Evolutionary conservation across 2,888 invertebrate species (phyloP), one percentile per base, ranked within the genome.

Genomic region (Bombylius major): DNA sequence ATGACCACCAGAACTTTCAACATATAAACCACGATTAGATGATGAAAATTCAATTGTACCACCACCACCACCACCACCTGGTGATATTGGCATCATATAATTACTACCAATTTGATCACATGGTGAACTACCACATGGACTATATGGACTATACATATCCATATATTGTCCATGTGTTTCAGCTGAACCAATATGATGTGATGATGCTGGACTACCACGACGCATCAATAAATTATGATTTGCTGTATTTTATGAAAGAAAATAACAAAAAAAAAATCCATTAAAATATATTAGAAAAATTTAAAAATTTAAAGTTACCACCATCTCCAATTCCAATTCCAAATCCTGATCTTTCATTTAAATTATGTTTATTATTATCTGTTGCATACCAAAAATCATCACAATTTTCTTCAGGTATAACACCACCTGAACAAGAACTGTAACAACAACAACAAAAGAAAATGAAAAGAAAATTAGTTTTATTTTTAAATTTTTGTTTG

Each of bases 361-460:
- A 44, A n/a, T 47, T 54, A 46, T 53, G 56, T 53, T 60, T 62
- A 31, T 59, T 61, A 42, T 63, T 64, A 34, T 64, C 64, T 12
- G 5, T 7, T 14, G 59, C 42, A 52, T 58, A 62, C 59, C 59
- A 62, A 44, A 59, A 60, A 23, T 80, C 82, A 62, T 80, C 81
- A 57, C 75, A 75, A 64, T 79, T 82, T 67, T 84, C 83, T 67
- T 84, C 84, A 45, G 79, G 76, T 59, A 84, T 84, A 51, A 77
- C 75, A 9, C 79, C 63, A 49, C 69, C 65, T 4, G 70, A 66
- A 50, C 65, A 63, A 42, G 65, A 62, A 56, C 69, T 69, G 47
- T 47, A 56, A 51, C n/a, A 32, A 23, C 23, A 46, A 13, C 1
- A 36, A n/a, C 6, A 11, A 7, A 14, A 46, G 5, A 46, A 14